Percentiles rank a stretch among this genome's conserved stretches.
Conservation (phyloP, 2,797 vertebrate species). For the Sebastes trivittatus region DNA sequence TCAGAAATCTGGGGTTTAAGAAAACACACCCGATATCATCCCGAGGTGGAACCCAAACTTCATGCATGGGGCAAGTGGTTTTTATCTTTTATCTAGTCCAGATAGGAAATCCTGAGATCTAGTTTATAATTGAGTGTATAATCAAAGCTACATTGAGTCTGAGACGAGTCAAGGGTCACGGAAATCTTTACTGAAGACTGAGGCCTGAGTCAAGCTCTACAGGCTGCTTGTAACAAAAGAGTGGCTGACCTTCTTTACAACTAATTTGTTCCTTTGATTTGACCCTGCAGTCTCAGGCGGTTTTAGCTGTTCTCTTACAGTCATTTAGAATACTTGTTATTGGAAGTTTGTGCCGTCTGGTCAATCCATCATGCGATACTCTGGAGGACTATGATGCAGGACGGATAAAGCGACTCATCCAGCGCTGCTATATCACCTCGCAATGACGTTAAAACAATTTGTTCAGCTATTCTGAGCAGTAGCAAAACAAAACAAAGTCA, state of each 20-base stretch:
- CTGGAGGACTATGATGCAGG: slow-evolving; percentile 23
- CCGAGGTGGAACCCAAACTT: neutral
- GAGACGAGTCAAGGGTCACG: neutral
- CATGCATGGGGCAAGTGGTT: neutral
- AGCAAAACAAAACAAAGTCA: slow-evolving; percentile 67
- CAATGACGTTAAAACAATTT: slow-evolving; percentile 51
- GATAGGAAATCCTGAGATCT: neutral
- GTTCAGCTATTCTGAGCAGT: slow-evolving; percentile 30
- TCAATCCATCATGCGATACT: slow-evolving; percentile 27
- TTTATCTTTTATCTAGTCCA: neutral
- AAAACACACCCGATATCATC: neutral
- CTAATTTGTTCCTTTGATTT: slow-evolving; percentile 2
- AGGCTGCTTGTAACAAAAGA: neutral
- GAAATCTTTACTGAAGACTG: slow-evolving; percentile 4
- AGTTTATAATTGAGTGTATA: neutral
- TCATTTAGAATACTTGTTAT: slow-evolving; percentile 37
- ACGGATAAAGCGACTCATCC: slow-evolving; percentile 20
- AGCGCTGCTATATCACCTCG: slow-evolving; percentile 28
- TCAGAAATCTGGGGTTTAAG: neutral
- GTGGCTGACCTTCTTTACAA: neutral
- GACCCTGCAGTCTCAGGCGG: neutral
- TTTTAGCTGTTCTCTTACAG: neutral
- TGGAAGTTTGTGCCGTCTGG: slow-evolving; percentile 14
- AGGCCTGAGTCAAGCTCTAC: neutral
- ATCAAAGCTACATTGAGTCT: neutral